A percentile compares a stretch with the other conserved stretches of the same genome.
Evolutionary conservation across 2,888 invertebrate genomes (phyloP).

Genomic region (Spodoptera littoralis): DNA sequence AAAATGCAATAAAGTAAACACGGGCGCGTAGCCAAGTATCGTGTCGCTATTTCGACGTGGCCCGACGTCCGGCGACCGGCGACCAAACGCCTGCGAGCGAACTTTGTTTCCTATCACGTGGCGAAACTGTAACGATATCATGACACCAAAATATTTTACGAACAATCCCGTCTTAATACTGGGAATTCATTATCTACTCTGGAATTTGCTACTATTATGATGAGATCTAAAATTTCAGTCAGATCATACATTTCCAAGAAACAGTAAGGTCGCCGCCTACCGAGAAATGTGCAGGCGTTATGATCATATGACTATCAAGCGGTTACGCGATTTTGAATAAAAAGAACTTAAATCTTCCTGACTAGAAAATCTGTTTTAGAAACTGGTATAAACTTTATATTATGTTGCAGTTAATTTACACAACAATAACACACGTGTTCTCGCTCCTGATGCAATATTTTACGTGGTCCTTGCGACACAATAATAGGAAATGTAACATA

Average conservation of each 20-base stretch:
- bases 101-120: slow-evolving; percentile 62
- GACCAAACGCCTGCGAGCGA: slow-evolving; percentile 48
- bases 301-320: background rate
- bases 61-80: slow-evolving; percentile 62
- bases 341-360: background rate
- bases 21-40: slow-evolving; percentile 79
- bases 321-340: background rate
- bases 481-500: slow-evolving; percentile 56
- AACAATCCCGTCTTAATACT: slow-evolving; percentile 21
- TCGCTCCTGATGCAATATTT: slow-evolving; percentile 41
- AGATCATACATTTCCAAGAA: background rate
- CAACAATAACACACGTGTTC: slow-evolving; percentile 27
- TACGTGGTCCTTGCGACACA: slow-evolving; percentile 53
- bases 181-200: slow-evolving; percentile 13
- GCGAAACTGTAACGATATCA: slow-evolving; percentile 40
- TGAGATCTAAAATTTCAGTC: background rate
- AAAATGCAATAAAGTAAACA: slow-evolving; percentile 76
- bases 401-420: slow-evolving; percentile 14
- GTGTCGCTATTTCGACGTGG: slow-evolving; percentile 78
- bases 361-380: background rate
- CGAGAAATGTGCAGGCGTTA: background rate
- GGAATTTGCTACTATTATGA: slow-evolving; percentile 14
- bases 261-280: background rate
- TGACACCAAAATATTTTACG: slow-evolving; percentile 34
- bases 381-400: background rate